Evolutionary conservation across 2,888 invertebrate genomes (phyloP), one percentile per base, ranked within the genome.

Genomic region (Macrosoma leucophasiata): DNA sequence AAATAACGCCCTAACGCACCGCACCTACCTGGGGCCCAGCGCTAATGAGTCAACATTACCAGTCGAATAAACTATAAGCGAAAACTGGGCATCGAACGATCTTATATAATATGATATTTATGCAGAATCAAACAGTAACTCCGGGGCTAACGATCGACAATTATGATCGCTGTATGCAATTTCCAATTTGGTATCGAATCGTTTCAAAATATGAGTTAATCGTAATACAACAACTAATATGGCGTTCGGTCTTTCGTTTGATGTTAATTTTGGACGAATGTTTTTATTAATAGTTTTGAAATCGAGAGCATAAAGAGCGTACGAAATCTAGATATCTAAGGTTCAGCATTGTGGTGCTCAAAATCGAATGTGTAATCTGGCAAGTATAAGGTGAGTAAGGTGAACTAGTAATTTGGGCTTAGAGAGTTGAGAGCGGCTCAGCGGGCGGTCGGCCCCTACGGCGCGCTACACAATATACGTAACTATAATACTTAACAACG

Each of bases 41-140:
- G 68, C 61, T 76, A 75, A 76, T 75, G 72, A 74, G 72, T 54
- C 56, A 55, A 60, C 61, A 64, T 56, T 55, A 50, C 51, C 36
- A 27, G 24, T 32, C 38, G 34, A 31, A 41, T 41, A 39, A 41
- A 43, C 39, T 33, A 43, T 30, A 41, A 34, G 31, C 36, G 27
- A 34, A 35, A 28, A 9, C 33, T 39, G 21, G n/a, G n/a, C n/a
- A n/a, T n/a, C n/a, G n/a, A n/a, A n/a, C n/a, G n/a, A n/a, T n/a
- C n/a, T n/a, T n/a, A n/a, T n/a, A n/a, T n/a, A n/a, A n/a, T n/a
- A 25, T 23, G 33, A 33, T 41, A 36, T 41, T 39, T 36, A 40
- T 38, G 12, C 22, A 17, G 13, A 14, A 26, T 32, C 28, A 12
- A 29, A 29, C 30, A 30, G 23, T 35, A 29, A 36, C 23, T 19